phyloP scores from a whole-genome alignment of 1,140 invertebrate species.

The Pararge aegeria region DNA sequence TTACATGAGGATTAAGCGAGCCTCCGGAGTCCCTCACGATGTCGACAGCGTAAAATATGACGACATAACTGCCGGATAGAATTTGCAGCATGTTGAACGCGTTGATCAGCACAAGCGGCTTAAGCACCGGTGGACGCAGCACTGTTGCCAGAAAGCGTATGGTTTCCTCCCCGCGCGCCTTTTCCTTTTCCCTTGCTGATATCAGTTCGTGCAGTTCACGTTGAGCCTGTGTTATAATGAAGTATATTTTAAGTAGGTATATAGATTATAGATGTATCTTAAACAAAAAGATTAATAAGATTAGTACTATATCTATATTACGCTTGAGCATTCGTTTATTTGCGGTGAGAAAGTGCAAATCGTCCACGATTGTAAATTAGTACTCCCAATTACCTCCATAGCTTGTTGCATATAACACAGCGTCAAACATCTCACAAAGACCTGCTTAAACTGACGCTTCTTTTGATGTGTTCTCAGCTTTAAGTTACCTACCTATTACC shows the following conservation, averaged over 20 bases:
- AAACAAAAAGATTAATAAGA: too few species aligned
- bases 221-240: slow-evolving; percentile 64
- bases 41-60: slow-evolving; percentile 88
- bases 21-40: slow-evolving; percentile 82
- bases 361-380: too few species aligned
- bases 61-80: slow-evolving; percentile 85
- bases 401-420: too few species aligned
- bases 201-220: slow-evolving; percentile 80
- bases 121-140: slow-evolving; percentile 81
- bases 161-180: slow-evolving; percentile 65
- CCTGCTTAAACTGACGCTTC: too few species aligned
- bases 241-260: not conserved
- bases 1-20: slow-evolving; percentile 52
- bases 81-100: slow-evolving; percentile 86
- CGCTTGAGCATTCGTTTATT: too few species aligned
- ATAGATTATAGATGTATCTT: too few species aligned
- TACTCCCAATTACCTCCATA: too few species aligned
- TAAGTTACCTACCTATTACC: too few species aligned
- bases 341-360: too few species aligned
- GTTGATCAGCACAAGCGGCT: slow-evolving; percentile 86
- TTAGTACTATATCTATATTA: too few species aligned
- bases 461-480: too few species aligned
- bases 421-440: too few species aligned
- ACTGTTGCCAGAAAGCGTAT: slow-evolving; percentile 77
- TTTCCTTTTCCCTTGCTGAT: slow-evolving; percentile 74